Evolutionary conservation across 2,888 invertebrate species (phyloP).

Genomic region (Gymnoscelis rufifasciata): DNA sequence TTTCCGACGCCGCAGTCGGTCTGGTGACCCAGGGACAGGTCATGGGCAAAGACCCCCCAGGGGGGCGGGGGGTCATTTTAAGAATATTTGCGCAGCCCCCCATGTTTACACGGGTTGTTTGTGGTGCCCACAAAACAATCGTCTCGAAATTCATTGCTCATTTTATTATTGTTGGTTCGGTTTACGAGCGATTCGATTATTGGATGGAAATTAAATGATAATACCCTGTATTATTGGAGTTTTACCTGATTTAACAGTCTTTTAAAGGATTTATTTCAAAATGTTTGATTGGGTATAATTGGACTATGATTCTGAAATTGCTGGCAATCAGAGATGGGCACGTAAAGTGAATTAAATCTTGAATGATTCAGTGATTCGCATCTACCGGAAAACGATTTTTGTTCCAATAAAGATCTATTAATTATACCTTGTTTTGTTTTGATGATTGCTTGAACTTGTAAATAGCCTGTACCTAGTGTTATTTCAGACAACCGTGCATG

Average conservation of each 20-base stretch:
- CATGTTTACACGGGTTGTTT: constrained; percentile 76
- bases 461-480: too few species aligned
- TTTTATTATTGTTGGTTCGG: constrained; percentile 79
- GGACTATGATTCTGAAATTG: neutral
- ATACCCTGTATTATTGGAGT: constrained; percentile 76
- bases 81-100: constrained; percentile 75
- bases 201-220: constrained; percentile 78
- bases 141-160: constrained; percentile 78
- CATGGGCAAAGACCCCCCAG: constrained; percentile 56
- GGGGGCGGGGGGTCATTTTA: constrained; percentile 65
- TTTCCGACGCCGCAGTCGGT: constrained; percentile 73
- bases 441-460: too few species aligned
- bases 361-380: neutral
- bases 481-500: too few species aligned
- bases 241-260: constrained; percentile 62
- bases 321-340: neutral
- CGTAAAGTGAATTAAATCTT: neutral
- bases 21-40: constrained; percentile 69
- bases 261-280: constrained; percentile 22
- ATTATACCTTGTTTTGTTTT: too few species aligned
- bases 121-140: constrained; percentile 78
- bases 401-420: too few species aligned
- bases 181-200: constrained; percentile 78
- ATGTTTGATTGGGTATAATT: constrained; percentile 1
- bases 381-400: neutral